phyloP scores from a whole-genome alignment of 2,888 invertebrate species.

The Nomada goodeniana region DNA sequence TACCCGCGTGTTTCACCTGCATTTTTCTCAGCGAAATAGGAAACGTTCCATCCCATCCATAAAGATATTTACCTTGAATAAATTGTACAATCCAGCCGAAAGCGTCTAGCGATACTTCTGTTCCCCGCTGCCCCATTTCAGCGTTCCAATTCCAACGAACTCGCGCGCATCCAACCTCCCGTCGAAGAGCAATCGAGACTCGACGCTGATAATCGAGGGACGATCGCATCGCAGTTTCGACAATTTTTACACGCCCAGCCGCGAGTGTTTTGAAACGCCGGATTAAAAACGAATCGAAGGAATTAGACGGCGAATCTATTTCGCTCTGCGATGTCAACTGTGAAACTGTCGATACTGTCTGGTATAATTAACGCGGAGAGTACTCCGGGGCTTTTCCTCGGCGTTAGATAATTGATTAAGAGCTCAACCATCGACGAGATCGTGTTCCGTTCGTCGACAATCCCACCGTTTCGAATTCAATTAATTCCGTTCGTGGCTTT shows the following conservation, averaged over 20 bases:
- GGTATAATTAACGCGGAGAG: too few relatives aligned
- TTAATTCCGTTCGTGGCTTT: slow-evolving; percentile 22
- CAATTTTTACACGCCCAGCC: too few relatives aligned
- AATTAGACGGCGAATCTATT: not conserved
- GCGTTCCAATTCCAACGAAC: not conserved
- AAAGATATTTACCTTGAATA: slow-evolving; percentile 33
- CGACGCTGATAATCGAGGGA: slow-evolving; percentile 10
- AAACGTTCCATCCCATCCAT: slow-evolving; percentile 13
- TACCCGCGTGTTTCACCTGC: not conserved
- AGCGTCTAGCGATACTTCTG: not conserved
- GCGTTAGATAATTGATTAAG: too few relatives aligned
- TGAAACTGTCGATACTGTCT: too few relatives aligned
- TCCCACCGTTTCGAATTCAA: slow-evolving; percentile 6
- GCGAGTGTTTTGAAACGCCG: too few relatives aligned
- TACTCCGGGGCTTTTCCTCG: too few relatives aligned
- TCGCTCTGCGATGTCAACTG: too few relatives aligned
- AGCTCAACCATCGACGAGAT: too few relatives aligned
- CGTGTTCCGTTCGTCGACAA: not conserved
- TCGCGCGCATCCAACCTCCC: not conserved
- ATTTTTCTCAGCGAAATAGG: slow-evolving; percentile 28
- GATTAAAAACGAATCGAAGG: not conserved
- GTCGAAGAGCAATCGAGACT: slow-evolving; percentile 20
- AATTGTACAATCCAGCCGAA: slow-evolving; percentile 9
- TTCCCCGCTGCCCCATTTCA: not conserved
- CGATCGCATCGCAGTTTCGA: not conserved